Evolutionary conservation across 2,888 invertebrate genomes (phyloP).

Genomic region (Volucella inanis): DNA sequence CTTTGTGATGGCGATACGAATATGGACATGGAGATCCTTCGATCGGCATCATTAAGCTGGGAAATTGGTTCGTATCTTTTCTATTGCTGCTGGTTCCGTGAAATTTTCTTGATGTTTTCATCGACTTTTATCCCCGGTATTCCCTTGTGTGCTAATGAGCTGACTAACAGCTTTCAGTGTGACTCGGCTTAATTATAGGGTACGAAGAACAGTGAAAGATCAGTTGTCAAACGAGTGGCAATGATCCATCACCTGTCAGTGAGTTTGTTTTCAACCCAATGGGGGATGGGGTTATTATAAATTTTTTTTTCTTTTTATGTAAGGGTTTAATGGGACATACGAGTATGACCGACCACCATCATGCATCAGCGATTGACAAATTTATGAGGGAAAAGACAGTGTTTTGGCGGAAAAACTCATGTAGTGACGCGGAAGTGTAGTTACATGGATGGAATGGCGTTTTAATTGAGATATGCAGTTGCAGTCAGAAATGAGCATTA

Average conservation of each 20-base stretch:
- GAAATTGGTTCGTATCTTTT: slow-evolving; percentile 51
- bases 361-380: slow-evolving; percentile 52
- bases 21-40: slow-evolving; percentile 3
- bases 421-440: slow-evolving; percentile 52
- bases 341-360: slow-evolving; percentile 11
- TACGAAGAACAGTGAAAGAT: slow-evolving; percentile 13
- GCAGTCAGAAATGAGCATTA: slow-evolving; percentile 40
- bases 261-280: slow-evolving; percentile 54
- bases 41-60: slow-evolving; percentile 70
- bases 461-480: slow-evolving; percentile 62
- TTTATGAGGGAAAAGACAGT: slow-evolving; percentile 33
- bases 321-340: slow-evolving; percentile 65
- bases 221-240: slow-evolving; percentile 53
- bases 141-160: slow-evolving; percentile 59
- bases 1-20: slow-evolving; percentile 27
- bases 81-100: slow-evolving; percentile 19
- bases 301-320: slow-evolving; percentile 31
- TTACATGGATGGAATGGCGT: slow-evolving; percentile 65
- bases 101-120: slow-evolving; percentile 58
- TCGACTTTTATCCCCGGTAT: slow-evolving; percentile 12
- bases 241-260: slow-evolving; percentile 73
- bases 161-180: slow-evolving; percentile 50
- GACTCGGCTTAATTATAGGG: slow-evolving; percentile 35
- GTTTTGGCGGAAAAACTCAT: slow-evolving; percentile 52
- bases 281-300: slow-evolving; percentile 35